Evolutionary conservation across 2,797 vertebrate species (phyloP).

Genomic region (Alosa sapidissima): DNA sequence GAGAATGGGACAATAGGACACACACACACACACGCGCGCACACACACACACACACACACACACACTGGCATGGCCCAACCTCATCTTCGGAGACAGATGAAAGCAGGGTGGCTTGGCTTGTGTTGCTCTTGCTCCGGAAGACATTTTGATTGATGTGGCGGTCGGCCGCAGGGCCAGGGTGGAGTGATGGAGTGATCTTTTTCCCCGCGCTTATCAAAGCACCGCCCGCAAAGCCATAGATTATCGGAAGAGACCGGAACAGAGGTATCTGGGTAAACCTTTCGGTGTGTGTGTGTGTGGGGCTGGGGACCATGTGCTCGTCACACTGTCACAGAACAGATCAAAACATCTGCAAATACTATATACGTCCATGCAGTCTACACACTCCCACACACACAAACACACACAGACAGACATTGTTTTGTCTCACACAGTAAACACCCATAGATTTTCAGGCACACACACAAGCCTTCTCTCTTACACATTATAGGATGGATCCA

Average conservation of each 20-base stretch:
- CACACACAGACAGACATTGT: neutral
- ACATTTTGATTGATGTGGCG: constrained; percentile 35
- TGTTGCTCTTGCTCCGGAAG: constrained; percentile 29
- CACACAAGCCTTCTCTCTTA: too few relatives aligned
- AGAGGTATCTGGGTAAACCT: neutral
- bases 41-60: neutral
- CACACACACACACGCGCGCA: neutral
- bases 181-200: constrained; percentile 28
- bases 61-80: neutral
- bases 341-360: neutral
- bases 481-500: too few relatives aligned
- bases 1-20: neutral
- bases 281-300: neutral
- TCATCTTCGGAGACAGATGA: constrained; percentile 33
- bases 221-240: neutral
- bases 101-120: constrained; percentile 21
- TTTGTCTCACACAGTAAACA: neutral
- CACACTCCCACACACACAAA: neutral
- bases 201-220: constrained; percentile 4
- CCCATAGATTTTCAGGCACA: too few relatives aligned
- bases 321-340: neutral
- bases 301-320: too few relatives aligned
- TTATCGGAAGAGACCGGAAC: neutral
- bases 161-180: neutral
- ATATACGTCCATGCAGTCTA: neutral